phyloP scores from a whole-genome alignment of 2,113 vertebrate species.

The Hirundichthys speculiger region DNA sequence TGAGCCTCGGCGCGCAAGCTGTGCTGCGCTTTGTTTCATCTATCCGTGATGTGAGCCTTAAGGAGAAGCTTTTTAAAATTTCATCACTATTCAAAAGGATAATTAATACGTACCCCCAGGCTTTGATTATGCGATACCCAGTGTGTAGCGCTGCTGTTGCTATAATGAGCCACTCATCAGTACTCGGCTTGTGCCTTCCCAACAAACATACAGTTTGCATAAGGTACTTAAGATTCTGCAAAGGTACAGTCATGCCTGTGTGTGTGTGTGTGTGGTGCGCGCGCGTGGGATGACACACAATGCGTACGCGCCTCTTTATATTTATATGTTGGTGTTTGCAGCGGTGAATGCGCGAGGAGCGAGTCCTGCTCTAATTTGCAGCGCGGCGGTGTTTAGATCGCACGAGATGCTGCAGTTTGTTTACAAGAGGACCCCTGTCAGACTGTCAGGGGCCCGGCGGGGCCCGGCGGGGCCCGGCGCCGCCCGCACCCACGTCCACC shows the following conservation, averaged over 20 bases:
- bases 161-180: conserved; percentile 98
- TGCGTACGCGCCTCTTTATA: conserved; percentile 25
- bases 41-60: conserved; percentile 94
- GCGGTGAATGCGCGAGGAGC: conserved; percentile 34
- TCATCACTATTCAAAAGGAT: conserved; percentile 99
- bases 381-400: conserved; percentile 59
- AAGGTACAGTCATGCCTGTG: conserved; percentile 71
- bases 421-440: conserved; percentile 87
- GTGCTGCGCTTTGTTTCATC: conserved; percentile 96
- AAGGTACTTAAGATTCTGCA: conserved; percentile 90
- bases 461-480: conserved; percentile 73
- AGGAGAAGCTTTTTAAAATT: conserved; percentile 99
- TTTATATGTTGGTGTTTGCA: conserved; percentile 26
- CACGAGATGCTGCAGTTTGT: conserved; percentile 82
- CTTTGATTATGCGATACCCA: conserved; percentile 98
- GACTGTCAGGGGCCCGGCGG: conserved; percentile 80
- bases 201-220: conserved; percentile 91
- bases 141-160: conserved; percentile 89
- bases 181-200: conserved; percentile 85
- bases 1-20: conserved; percentile 90
- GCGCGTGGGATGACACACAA: background rate
- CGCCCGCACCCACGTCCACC: conserved; percentile 55
- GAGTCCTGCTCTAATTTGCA: conserved; percentile 87
- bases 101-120: conserved; percentile 99
- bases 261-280: conserved; percentile 1